Conservation (phyloP, 2,797 vertebrate species). For the Simalia tracyae region DNA sequence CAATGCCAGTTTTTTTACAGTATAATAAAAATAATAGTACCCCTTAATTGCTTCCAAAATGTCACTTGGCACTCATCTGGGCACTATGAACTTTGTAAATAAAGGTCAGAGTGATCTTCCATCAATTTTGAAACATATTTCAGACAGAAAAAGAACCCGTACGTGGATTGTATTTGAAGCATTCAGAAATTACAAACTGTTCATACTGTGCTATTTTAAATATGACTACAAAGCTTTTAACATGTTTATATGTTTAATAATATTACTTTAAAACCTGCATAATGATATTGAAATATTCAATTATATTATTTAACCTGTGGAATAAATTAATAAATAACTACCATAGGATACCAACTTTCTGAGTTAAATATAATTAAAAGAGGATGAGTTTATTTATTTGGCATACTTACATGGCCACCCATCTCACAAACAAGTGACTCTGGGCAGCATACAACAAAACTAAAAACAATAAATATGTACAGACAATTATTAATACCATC, state of each 20-base stretch:
- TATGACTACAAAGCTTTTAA: no score
- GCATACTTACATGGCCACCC: no score
- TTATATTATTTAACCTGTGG: not conserved
- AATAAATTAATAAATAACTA: conserved; percentile 7
- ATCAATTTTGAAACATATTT: not conserved
- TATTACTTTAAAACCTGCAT: not conserved
- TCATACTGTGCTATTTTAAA: not conserved
- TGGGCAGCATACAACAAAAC: no score
- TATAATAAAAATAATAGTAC: not conserved
- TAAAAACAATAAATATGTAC: no score
- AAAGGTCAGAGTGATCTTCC: not conserved
- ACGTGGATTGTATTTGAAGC: not conserved
- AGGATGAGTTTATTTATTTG: not conserved
- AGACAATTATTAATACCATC: no score
- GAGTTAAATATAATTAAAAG: not conserved
- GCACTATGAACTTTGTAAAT: not conserved
- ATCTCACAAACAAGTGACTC: no score
- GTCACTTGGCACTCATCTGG: not conserved
- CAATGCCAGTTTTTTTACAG: not conserved
- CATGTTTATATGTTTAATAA: not conserved
- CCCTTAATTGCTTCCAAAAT: not conserved
- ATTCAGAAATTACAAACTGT: not conserved
- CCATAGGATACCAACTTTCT: not conserved
- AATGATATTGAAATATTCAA: not conserved
- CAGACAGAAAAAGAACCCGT: not conserved